A percentile compares a stretch with the other conserved stretches of the same genome.
These are phyloP conservation scores for Synergus umbraculus DNA, from an alignment of 2,888 invertebrate species.

Conservation along the genomic window DNA sequence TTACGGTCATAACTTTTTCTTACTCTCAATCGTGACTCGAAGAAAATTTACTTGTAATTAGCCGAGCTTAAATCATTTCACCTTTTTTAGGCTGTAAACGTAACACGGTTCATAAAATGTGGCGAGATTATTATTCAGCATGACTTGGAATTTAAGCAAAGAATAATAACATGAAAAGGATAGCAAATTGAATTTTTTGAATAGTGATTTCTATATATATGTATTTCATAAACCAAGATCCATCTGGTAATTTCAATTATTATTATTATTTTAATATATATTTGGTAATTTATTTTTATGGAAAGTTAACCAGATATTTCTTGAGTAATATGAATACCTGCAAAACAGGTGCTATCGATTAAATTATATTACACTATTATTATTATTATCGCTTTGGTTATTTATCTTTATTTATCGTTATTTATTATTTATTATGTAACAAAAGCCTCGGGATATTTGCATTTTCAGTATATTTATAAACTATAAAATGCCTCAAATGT, in stretches of 20 bases:
- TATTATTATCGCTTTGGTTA: constrained; percentile 4
- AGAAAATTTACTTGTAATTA: constrained; percentile 7
- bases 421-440: too few relatives aligned
- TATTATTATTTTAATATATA: background rate
- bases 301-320: background rate
- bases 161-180: background rate
- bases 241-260: background rate
- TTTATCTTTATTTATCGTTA: background rate
- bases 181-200: background rate
- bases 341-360: background rate
- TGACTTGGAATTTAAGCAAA: background rate
- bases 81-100: background rate
- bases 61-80: background rate
- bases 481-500: background rate
- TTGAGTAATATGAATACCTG: constrained; percentile 11
- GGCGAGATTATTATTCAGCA: background rate
- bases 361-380: background rate
- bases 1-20: background rate
- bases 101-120: background rate
- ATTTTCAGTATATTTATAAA: background rate
- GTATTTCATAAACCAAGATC: background rate
- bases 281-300: background rate
- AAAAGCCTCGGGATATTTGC: background rate
- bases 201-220: background rate
- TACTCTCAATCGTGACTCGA: background rate